Evolutionary conservation across 2,113 vertebrate genomes (phyloP).

Genomic region (Cinclus cinclus): DNA sequence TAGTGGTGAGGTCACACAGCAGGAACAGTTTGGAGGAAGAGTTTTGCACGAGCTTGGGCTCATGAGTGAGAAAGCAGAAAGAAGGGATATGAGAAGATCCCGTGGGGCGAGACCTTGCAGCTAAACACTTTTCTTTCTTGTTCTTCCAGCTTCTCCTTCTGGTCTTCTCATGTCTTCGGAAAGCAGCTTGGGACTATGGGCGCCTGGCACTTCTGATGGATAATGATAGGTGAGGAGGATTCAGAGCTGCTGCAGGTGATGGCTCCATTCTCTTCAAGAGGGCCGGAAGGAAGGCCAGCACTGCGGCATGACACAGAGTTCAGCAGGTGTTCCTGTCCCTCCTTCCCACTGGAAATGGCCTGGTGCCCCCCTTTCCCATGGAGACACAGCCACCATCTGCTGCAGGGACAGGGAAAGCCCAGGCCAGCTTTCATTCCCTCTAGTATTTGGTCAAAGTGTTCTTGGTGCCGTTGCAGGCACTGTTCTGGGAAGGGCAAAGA

Average conservation of each 20-base stretch:
- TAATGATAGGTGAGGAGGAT: slow-evolving; percentile 87
- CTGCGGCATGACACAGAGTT: fast-evolving
- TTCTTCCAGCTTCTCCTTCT: slow-evolving; percentile 82
- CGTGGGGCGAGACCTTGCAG: fast-evolving
- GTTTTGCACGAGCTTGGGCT: not conserved
- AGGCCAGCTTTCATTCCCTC: not conserved
- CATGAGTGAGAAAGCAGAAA: not conserved
- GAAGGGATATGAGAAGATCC: not conserved
- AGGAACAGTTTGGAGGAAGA: not conserved
- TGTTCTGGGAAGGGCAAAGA: not conserved
- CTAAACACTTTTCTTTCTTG: not conserved
- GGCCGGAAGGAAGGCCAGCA: not conserved
- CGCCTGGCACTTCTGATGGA: slow-evolving; percentile 93
- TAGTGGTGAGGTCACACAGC: not conserved
- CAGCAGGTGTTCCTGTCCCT: not conserved
- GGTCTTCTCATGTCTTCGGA: slow-evolving; percentile 94
- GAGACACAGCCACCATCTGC: not conserved
- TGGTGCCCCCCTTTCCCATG: not conserved
- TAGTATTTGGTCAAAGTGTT: not conserved
- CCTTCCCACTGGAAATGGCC: not conserved
- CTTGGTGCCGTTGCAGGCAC: not conserved
- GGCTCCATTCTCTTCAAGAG: not conserved
- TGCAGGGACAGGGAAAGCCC: not conserved
- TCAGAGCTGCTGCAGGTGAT: not conserved
- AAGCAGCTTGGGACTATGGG: slow-evolving; percentile 96